A percentile compares a stretch with the other conserved stretches of the same genome.
Conservation (phyloP, 2,888 invertebrate genomes). For the Megaustenia siamemsis region DNA sequence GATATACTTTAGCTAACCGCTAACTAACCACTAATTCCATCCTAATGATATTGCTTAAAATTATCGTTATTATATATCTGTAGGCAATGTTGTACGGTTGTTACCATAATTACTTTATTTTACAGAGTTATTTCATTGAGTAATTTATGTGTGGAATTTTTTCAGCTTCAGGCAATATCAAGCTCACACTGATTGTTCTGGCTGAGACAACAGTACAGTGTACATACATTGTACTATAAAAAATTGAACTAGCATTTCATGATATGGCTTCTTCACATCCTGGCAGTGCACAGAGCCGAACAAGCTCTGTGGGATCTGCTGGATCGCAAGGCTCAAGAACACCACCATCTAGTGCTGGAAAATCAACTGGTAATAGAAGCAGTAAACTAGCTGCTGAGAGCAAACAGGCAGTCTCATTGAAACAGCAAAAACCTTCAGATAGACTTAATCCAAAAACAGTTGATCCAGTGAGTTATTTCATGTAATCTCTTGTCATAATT, state of each 20-base stretch:
- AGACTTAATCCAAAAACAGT: conserved; percentile 78
- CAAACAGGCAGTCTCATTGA: conserved; percentile 33
- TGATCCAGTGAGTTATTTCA: conserved; percentile 72
- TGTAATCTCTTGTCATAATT: no score
- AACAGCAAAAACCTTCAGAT: conserved; percentile 53
- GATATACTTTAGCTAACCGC: no score
- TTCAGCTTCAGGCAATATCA: no score
- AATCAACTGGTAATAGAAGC: conserved; percentile 28
- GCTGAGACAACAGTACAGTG: no score
- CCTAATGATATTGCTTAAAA: no score
- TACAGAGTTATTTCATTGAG: no score
- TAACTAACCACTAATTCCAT: no score
- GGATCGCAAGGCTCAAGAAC: conserved; percentile 62
- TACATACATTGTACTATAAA: neutral
- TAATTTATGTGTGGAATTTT: no score
- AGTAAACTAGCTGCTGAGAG: conserved; percentile 37
- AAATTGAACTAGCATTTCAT: neutral
- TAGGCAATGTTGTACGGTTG: no score
- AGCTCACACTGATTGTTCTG: no score
- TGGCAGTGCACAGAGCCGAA: conserved; percentile 62
- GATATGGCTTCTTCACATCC: conserved; percentile 65
- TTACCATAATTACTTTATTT: no score
- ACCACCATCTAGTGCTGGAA: conserved; percentile 64
- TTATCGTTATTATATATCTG: no score
- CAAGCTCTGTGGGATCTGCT: conserved; percentile 61